Conservation (phyloP, 2,888 invertebrate genomes). For the Stenoptilia bipunctidactyla region DNA sequence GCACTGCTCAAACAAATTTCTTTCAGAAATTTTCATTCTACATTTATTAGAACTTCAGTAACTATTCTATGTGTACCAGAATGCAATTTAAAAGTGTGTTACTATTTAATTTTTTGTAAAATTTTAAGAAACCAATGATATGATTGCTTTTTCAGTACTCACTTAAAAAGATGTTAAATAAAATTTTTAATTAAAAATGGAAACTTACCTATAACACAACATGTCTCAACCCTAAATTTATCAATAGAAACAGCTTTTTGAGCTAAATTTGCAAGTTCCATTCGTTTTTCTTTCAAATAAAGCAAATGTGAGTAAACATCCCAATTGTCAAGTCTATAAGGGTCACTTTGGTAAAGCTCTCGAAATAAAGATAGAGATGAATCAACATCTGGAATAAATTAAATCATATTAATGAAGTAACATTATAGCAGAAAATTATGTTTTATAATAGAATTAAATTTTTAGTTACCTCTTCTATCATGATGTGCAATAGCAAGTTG, state of each 20-base stretch:
- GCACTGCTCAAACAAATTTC: too few species aligned
- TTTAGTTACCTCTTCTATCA: conserved; percentile 84
- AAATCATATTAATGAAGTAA: too few species aligned
- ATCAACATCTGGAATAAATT: conserved; percentile 81
- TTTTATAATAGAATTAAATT: not conserved
- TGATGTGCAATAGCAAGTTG: conserved; percentile 95
- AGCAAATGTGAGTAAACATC: conserved; percentile 97
- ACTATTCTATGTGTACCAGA: too few species aligned
- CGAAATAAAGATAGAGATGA: conserved; percentile 89
- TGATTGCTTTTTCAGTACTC: too few species aligned
- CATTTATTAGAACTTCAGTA: too few species aligned
- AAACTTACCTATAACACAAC: conserved; percentile 95
- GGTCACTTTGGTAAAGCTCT: conserved; percentile 87
- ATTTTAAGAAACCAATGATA: too few species aligned
- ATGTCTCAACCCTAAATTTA: conserved; percentile 97
- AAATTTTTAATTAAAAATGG: too few species aligned
- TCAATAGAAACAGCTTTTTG: conserved; percentile 94
- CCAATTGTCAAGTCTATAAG: conserved; percentile 94
- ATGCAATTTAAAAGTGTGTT: too few species aligned
- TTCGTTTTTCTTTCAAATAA: conserved; percentile 93
- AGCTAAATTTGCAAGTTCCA: conserved; percentile 92
- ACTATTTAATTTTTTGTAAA: too few species aligned
- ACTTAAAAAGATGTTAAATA: too few species aligned
- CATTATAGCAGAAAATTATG: not conserved
- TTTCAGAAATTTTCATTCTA: too few species aligned